Conservation (phyloP, 2,888 invertebrate genomes). For the Parelbella ahira region DNA sequence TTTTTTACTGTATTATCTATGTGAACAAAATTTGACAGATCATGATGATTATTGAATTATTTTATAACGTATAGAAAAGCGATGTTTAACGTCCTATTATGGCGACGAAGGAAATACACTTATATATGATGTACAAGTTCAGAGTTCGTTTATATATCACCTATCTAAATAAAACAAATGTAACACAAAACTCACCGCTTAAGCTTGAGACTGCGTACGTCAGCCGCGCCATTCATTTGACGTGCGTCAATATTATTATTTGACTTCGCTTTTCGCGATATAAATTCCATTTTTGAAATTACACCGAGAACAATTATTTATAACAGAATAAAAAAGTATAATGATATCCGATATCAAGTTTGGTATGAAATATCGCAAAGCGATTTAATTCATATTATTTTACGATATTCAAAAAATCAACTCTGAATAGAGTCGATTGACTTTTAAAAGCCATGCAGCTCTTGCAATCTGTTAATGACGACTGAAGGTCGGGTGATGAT, state of each 20-base stretch:
- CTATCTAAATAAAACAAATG: too few species aligned
- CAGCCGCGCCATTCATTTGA: constrained; percentile 60
- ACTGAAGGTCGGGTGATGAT: constrained; percentile 54
- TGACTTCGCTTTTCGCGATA: constrained; percentile 60
- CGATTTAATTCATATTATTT: constrained; percentile 16
- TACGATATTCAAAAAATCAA: constrained; percentile 26
- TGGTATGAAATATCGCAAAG: constrained; percentile 14
- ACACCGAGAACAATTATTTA: constrained; percentile 39
- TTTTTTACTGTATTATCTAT: too few species aligned
- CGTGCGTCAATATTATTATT: constrained; percentile 54
- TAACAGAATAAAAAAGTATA: constrained; percentile 48
- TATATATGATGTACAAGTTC: too few species aligned
- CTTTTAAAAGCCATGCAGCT: constrained; percentile 40
- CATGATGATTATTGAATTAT: too few species aligned
- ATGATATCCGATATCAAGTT: too few species aligned
- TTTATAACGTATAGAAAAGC: too few species aligned
- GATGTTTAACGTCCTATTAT: too few species aligned
- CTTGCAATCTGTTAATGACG: constrained; percentile 54
- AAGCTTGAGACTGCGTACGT: constrained; percentile 36
- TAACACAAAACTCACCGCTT: constrained; percentile 50
- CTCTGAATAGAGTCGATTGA: constrained; percentile 12
- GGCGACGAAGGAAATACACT: too few species aligned
- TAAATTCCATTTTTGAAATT: constrained; percentile 60
- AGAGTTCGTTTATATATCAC: too few species aligned
- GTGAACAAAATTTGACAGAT: too few species aligned